These are phyloP conservation scores for Drosophila micromelanica DNA, from an alignment of 1,140 invertebrate genomes.

Conservation along the genomic window DNA sequence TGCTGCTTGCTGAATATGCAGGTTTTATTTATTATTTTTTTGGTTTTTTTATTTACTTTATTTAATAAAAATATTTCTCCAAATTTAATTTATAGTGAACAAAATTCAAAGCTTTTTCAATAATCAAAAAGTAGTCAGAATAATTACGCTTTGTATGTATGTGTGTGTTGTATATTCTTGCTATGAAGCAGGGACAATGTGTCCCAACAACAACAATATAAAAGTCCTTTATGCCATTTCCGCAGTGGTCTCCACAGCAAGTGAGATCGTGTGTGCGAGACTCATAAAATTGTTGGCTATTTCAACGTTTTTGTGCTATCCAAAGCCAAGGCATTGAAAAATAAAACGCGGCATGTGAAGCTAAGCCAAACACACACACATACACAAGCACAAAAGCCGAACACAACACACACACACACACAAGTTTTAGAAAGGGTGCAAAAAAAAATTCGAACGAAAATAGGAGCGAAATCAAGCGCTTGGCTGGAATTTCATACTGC, in stretches of 20 bases:
- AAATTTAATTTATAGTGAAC: constrained; percentile 50
- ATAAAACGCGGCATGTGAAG: constrained; percentile 68
- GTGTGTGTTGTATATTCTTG: neutral
- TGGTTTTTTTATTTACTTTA: constrained; percentile 1
- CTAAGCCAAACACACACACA: constrained; percentile 52
- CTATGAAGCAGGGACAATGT: neutral
- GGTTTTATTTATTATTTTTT: neutral
- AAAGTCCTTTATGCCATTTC: constrained; percentile 56
- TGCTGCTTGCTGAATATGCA: constrained; percentile 23
- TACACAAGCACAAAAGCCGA: constrained; percentile 29
- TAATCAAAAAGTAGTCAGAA: constrained; percentile 18
- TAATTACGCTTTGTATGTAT: constrained; percentile 24
- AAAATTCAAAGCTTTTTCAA: constrained; percentile 15
- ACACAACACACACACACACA: constrained; percentile 27
- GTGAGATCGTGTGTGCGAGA: constrained; percentile 57
- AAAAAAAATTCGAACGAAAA: constrained; percentile 49
- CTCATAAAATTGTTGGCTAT: constrained; percentile 83
- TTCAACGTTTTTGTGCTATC: constrained; percentile 74
- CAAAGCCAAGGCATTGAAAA: constrained; percentile 75
- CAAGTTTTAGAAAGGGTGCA: constrained; percentile 42
- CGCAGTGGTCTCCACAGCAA: constrained; percentile 30
- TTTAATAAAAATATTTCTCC: constrained; percentile 54
- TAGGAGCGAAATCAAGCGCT: constrained; percentile 70
- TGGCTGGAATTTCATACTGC: constrained; percentile 79
- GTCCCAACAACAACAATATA: constrained; percentile 1